Evolutionary conservation across 1,140 invertebrate species (phyloP).

Genomic region (Zaprionus taronus): DNA sequence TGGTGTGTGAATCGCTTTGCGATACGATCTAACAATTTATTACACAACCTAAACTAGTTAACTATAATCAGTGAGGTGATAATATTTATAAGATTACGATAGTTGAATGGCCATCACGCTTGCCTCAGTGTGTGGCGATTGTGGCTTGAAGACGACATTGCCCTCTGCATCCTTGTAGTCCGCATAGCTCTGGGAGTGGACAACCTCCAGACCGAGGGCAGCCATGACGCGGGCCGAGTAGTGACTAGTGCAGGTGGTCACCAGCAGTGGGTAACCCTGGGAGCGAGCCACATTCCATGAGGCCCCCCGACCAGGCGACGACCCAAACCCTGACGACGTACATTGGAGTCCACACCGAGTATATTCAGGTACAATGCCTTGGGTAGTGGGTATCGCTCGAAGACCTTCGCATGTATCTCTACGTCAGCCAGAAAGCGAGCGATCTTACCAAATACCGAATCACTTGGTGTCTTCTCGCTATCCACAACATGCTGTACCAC

Average conservation of each 20-base stretch:
- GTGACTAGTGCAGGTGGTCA: conserved; percentile 56
- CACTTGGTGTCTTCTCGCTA: conserved; percentile 10
- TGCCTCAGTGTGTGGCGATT: conserved; percentile 20
- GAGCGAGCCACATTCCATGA: conserved; percentile 48
- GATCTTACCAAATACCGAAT: conserved; percentile 40
- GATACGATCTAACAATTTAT: background rate
- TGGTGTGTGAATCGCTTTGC: background rate
- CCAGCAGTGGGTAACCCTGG: conserved; percentile 45
- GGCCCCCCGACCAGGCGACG: conserved; percentile 39
- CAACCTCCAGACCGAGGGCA: conserved; percentile 46
- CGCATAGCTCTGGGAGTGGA: conserved; percentile 30
- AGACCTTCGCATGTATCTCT: conserved; percentile 46
- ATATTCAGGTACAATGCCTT: conserved; percentile 58
- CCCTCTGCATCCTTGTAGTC: conserved; percentile 57
- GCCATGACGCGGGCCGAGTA: conserved; percentile 45
- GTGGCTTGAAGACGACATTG: conserved; percentile 31
- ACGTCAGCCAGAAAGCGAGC: conserved; percentile 50
- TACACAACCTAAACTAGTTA: background rate
- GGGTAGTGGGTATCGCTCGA: conserved; percentile 36
- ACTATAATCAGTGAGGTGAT: background rate
- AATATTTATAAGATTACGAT: background rate
- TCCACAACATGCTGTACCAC: conserved; percentile 46
- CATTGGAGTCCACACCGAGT: conserved; percentile 41
- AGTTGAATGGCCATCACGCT: conserved; percentile 21
- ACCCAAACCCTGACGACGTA: conserved; percentile 57